Conservation (phyloP, 1,140 invertebrate species). For the Philopotamus ludificatus region DNA sequence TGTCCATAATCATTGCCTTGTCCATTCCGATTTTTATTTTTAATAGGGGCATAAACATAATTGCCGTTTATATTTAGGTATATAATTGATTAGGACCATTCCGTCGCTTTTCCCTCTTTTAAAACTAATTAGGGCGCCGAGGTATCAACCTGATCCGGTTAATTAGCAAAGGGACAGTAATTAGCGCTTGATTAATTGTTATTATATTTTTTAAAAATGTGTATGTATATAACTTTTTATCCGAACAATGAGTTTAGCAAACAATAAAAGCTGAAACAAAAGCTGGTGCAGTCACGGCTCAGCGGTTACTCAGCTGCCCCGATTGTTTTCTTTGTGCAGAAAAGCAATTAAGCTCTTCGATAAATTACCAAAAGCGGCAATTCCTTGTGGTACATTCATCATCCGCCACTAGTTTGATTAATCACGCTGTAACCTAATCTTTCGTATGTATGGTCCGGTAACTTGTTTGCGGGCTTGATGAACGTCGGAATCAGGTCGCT, state of each 20-base stretch:
- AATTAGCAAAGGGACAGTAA: no score
- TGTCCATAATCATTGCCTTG: constrained; percentile 15
- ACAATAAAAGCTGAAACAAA: not conserved
- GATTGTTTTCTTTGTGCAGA: not conserved
- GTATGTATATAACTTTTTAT: no score
- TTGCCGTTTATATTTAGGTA: not conserved
- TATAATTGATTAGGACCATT: no score
- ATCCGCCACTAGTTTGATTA: constrained; percentile 3
- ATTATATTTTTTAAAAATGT: no score
- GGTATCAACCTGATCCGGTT: no score
- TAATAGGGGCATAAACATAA: constrained; percentile 22
- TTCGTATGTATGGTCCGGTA: not conserved
- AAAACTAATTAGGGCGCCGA: no score
- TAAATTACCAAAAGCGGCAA: constrained; percentile 8
- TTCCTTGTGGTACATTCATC: constrained; percentile 1
- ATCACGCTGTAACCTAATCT: not conserved
- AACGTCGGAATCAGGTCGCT: no score
- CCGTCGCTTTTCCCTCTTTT: no score
- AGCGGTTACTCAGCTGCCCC: not conserved
- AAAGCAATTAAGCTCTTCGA: constrained; percentile 8
- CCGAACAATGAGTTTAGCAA: not conserved
- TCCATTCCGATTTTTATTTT: constrained; percentile 15
- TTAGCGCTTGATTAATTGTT: no score
- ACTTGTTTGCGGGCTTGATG: no score
- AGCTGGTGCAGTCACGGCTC: not conserved